Base-by-base conservation (phyloP, 2,888 invertebrate genomes). In the Drosophila atripex region DNA sequence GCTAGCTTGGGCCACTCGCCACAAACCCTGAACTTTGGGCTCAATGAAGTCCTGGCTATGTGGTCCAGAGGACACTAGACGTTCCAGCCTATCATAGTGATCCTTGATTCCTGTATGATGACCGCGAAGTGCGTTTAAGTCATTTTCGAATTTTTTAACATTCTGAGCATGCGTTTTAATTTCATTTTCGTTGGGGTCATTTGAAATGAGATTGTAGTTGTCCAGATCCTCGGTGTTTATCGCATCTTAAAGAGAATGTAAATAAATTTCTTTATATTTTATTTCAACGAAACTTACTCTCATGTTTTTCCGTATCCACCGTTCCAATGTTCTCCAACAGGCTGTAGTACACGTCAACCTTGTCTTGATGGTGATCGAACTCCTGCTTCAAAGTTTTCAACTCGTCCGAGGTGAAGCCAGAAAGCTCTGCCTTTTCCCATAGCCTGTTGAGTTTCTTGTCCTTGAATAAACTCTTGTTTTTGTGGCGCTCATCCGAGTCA, bases 331-430 rank as follows among this genome's bases (percentile, higher is more conserved):
- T 95, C 75, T 94, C 93, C 54, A 97, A 92, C 63, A 98, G 90
- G 45, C 95, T 94, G 90, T 97, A 96, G 89, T 97, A 98, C 88
- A 98, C 95, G 90, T 98, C 96, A 52, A 98, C 94, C 92, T 98
- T 98, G 77, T 97, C 96, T 90, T 98, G 97, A 88, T 98, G 97
- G 90, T 98, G 98, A 18, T 92, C 92, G 88, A 98, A 98, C 91
- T 98, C 98, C 90, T 98, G 96, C 88, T 95, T 96, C 14, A 98
- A 91, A 0, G 96, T 94, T 65, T 94, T 93, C 46, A 98, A 90
- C 91, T 98, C 98, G 75, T 96, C 95, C 68, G 94, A 94, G 21
- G 95, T 95, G 89, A 98, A 97, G n/a, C 97, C 98, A 25, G 96
- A 94, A 23, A 93, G 92, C 92, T 97, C 96, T 0, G 98, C 98